Conservation (phyloP, 2,888 invertebrate genomes). For the Hirtodrosophila duncani region DNA sequence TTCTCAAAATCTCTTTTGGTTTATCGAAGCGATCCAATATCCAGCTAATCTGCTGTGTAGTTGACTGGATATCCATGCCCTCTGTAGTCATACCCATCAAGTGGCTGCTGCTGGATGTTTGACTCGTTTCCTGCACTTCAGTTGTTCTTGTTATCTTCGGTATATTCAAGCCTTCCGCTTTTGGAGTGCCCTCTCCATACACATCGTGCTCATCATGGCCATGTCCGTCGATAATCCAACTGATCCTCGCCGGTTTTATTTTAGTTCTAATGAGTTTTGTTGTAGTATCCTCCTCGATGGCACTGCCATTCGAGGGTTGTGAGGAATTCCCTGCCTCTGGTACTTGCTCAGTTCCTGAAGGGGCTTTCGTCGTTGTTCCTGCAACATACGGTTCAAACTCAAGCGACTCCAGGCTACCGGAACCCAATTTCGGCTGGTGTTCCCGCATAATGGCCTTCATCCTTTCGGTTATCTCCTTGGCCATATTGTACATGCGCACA, state of each 20-base stretch:
- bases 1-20: conserved; percentile 46
- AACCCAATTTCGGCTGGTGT: conserved; percentile 48
- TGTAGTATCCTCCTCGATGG: conserved; percentile 20
- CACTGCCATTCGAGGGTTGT: conserved; percentile 8
- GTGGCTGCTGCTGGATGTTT: neutral
- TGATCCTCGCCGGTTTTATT: conserved; percentile 57
- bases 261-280: conserved; percentile 42
- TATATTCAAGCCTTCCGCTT: conserved; percentile 10
- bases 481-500: conserved; percentile 72
- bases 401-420: conserved; percentile 37
- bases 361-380: neutral
- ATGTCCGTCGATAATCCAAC: conserved; percentile 72
- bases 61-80: conserved; percentile 7
- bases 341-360: too few species aligned
- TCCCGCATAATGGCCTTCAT: conserved; percentile 73
- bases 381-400: conserved; percentile 22
- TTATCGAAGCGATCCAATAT: conserved; percentile 51
- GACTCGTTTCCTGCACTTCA: neutral
- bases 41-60: conserved; percentile 49
- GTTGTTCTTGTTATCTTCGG: conserved; percentile 9
- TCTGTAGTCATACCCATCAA: neutral
- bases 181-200: conserved; percentile 36
- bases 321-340: too few species aligned
- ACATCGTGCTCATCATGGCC: conserved; percentile 52
- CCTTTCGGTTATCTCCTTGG: conserved; percentile 71